Base-by-base conservation (phyloP, 2,797 vertebrate species). In the Fratercula arctica region DNA sequence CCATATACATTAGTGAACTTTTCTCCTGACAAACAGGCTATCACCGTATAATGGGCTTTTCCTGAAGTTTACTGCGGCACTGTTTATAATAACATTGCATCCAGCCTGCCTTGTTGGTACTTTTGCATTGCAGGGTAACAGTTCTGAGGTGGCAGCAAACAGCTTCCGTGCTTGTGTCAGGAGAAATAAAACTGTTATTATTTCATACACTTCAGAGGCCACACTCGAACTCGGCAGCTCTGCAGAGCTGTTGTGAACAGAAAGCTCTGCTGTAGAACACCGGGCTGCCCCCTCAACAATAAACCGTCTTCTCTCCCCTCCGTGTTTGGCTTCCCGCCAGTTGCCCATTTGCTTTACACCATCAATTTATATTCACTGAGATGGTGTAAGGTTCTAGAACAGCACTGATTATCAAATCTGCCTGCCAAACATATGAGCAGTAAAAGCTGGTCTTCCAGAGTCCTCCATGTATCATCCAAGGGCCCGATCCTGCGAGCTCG, bases 291-390 rank as follows among this genome's bases (percentile, higher is more conserved):
- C 98, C 97, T 98, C 98, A 98, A 99, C 98, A 99, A 98, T 99
- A 93, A 97, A 96, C 98, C 98, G 97, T 98, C 98, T 98, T 97
- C 96, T 97, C 98, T 98, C 98, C 98, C 98, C 97, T 97, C 98
- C 95, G 90, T 96, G 97, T 96, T 97, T 99, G 98, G 98, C 98
- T 96, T 93, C 45, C 81, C 14, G 98, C 98, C 99, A 99, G 97
- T 97, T 98, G 98, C 98, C 98, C 98, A 98, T 99, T 99, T 99
- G 98, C 98, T 98, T 98, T 98, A 98, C 98, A 99, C 98, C 98
- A 98, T 98, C 99, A 98, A 98, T 99, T 99, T 98, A 99, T 99
- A 98, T 99, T 99, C 98, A 98, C 98, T 99, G 98, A 98, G 98
- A 98, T 98, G 98, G 98, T 98, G 98, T 98, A 98, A 98, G 98